Percentiles rank a stretch among this genome's conserved stretches.
Conservation (phyloP, 1,140 invertebrate species). For the Paralvinella palmiformis region DNA sequence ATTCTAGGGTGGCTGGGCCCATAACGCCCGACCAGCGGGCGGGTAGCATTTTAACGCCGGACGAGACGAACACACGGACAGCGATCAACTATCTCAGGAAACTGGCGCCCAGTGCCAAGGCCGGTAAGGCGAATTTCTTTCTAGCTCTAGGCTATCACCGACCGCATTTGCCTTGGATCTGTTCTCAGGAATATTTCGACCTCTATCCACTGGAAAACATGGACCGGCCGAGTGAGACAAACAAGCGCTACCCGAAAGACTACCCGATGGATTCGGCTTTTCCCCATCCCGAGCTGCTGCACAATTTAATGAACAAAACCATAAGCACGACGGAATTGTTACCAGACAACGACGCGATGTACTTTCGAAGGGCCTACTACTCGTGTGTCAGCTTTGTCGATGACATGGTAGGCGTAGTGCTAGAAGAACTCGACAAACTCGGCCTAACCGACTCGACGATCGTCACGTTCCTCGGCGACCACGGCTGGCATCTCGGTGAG, state of each 20-base stretch:
- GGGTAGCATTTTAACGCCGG: too few species aligned
- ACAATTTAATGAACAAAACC: neutral
- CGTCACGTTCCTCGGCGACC: neutral
- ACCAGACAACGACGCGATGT: neutral
- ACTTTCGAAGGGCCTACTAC: slow-evolving; percentile 19
- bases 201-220: slow-evolving; percentile 15
- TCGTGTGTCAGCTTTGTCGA: neutral
- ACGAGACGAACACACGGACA: too few species aligned
- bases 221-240: slow-evolving; percentile 17
- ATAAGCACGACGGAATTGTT: slow-evolving; percentile 16
- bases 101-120: slow-evolving; percentile 1
- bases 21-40: too few species aligned
- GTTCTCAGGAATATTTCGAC: neutral
- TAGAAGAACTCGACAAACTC: neutral
- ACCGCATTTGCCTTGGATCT: slow-evolving; percentile 13
- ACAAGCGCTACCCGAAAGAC: too few species aligned
- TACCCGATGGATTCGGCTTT: too few species aligned
- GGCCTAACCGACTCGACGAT: neutral
- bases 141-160: slow-evolving; percentile 11
- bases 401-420: neutral
- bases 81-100: slow-evolving; percentile 6
- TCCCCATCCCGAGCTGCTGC: neutral
- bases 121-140: slow-evolving; percentile 7
- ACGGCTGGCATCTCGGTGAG: slow-evolving; percentile 5
- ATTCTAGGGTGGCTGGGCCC: too few species aligned